These are phyloP conservation scores for Himantopus leucocephalus DNA, from an alignment of 2,113 vertebrate genomes.

Conservation along the genomic window DNA sequence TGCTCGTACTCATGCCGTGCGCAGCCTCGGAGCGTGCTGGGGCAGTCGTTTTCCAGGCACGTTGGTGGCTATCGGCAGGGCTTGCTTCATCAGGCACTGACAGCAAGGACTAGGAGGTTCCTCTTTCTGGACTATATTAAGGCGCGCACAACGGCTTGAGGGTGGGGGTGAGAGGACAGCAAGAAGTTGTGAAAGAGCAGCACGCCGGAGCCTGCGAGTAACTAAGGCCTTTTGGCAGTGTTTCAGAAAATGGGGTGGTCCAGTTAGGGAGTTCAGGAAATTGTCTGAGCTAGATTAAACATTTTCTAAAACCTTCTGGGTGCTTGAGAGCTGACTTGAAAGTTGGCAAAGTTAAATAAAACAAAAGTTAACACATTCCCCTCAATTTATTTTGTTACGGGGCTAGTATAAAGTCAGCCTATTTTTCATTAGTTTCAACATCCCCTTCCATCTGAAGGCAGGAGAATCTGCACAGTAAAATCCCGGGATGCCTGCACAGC, in stretches of 20 bases:
- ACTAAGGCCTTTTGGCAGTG: slow-evolving; percentile 58
- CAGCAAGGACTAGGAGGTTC: not conserved
- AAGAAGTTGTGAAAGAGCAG: slow-evolving; percentile 60
- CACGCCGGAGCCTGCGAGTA: not conserved
- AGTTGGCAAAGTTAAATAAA: slow-evolving; percentile 75
- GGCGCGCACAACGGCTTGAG: not conserved
- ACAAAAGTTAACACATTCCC: slow-evolving; percentile 70
- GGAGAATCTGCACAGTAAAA: not conserved
- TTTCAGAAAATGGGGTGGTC: slow-evolving; percentile 76
- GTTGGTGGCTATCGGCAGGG: not conserved
- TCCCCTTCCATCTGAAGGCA: not conserved
- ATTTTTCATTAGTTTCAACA: slow-evolving; percentile 6
- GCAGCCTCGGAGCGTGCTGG: fast-evolving
- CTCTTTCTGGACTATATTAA: slow-evolving; percentile 43
- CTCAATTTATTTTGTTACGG: slow-evolving; percentile 60
- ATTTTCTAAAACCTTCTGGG: slow-evolving; percentile 75
- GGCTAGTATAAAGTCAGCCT: slow-evolving; percentile 31
- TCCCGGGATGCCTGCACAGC: not conserved
- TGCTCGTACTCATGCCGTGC: not conserved
- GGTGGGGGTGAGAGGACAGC: slow-evolving; percentile 7
- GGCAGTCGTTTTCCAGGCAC: not conserved
- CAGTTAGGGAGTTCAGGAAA: slow-evolving; percentile 76
- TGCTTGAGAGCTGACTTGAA: slow-evolving; percentile 69
- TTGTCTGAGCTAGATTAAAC: slow-evolving; percentile 80
- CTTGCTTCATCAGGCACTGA: not conserved